Evolutionary conservation across 2,888 invertebrate genomes (phyloP).

Genomic region (Patella pellucida): DNA sequence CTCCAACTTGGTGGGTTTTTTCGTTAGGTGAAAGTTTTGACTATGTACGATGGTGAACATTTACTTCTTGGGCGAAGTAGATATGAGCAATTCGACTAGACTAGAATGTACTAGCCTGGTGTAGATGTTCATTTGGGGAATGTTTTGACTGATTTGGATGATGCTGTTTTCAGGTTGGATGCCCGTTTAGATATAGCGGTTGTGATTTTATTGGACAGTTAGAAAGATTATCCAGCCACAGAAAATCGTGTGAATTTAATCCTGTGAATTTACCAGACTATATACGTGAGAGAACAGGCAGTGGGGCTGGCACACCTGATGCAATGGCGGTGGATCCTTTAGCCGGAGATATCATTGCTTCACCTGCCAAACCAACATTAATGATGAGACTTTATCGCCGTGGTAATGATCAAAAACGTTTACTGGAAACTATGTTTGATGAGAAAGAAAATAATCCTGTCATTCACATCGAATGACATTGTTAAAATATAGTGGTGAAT

Average conservation of each 20-base stretch:
- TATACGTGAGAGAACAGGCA: conserved; percentile 27
- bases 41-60: too few species aligned
- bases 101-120: too few species aligned
- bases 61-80: too few species aligned
- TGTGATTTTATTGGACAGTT: conserved; percentile 58
- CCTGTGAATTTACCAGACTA: conserved; percentile 58
- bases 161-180: conserved; percentile 52
- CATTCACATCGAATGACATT: too few species aligned
- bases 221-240: conserved; percentile 49
- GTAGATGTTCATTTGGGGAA: too few species aligned
- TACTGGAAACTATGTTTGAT: conserved; percentile 53
- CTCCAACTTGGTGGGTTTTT: too few species aligned
- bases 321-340: not conserved
- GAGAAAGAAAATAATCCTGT: conserved; percentile 34
- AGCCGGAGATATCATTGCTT: conserved; percentile 34
- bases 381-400: conserved; percentile 56
- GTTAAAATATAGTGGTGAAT: too few species aligned
- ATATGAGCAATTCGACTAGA: too few species aligned
- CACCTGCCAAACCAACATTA: conserved; percentile 51
- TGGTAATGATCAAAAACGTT: conserved; percentile 42
- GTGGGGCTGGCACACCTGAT: not conserved
- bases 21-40: too few species aligned
- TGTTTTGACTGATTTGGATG: not conserved
- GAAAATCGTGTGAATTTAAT: conserved; percentile 58
- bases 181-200: conserved; percentile 54